These are phyloP conservation scores for Corythaeola cristata DNA, from an alignment of 2,113 vertebrate species.

Conservation along the genomic window DNA sequence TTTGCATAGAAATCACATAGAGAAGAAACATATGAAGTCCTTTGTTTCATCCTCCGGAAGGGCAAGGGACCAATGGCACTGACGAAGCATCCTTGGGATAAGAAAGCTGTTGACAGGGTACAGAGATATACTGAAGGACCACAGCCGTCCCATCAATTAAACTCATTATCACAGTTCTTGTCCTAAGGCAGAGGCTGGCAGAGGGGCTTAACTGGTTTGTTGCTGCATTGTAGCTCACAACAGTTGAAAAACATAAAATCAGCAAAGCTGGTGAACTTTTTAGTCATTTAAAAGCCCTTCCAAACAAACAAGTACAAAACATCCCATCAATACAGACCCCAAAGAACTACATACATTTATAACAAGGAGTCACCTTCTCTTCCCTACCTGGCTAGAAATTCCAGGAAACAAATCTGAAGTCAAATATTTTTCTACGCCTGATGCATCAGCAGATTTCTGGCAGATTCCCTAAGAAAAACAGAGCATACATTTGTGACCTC, in stretches of 20 bases:
- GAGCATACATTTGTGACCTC: not conserved
- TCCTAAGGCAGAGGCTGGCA: not conserved
- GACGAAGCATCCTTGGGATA: not conserved
- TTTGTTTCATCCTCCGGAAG: not conserved
- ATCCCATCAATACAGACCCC: too few relatives aligned
- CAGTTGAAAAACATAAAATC: not conserved
- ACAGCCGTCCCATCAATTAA: not conserved
- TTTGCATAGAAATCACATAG: not conserved
- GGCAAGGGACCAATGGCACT: not conserved
- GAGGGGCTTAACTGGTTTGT: not conserved
- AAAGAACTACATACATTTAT: not conserved
- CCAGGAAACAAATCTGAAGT: not conserved
- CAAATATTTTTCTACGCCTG: not conserved
- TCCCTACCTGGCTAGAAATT: not conserved
- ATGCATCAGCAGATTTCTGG: not conserved
- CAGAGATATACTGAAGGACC: not conserved
- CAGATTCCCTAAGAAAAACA: not conserved
- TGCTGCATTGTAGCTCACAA: not conserved
- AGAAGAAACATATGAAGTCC: not conserved
- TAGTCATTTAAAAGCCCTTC: not conserved
- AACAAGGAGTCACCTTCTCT: not conserved
- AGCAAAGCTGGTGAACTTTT: not conserved
- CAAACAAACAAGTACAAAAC: not conserved
- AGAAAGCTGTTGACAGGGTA: not conserved
- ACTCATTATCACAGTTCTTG: not conserved